Conservation (phyloP, 2,888 invertebrate genomes). For the Cyaniris semiargus region DNA sequence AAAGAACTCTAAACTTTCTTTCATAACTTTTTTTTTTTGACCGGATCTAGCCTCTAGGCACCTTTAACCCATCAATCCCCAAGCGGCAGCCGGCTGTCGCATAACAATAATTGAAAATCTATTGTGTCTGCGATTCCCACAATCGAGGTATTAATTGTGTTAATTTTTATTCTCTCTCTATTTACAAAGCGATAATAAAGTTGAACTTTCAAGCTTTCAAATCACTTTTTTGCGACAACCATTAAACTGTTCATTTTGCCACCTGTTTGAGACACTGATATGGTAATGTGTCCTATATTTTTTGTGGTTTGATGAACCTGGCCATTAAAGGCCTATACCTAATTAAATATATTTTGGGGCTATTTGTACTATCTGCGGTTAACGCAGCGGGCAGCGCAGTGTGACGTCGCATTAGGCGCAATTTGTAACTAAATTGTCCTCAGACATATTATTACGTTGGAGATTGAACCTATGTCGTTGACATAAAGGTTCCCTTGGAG, state of each 20-base stretch:
- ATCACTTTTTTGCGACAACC: neutral
- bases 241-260: neutral
- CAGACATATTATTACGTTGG: no score
- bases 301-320: neutral
- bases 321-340: neutral
- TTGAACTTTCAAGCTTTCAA: neutral
- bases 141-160: no score
- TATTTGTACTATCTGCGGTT: neutral
- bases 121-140: no score
- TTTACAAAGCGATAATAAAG: neutral
- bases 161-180: no score
- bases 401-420: neutral
- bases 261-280: neutral
- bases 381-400: neutral
- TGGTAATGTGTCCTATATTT: slow-evolving; percentile 4
- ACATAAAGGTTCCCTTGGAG: no score
- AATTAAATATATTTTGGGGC: slow-evolving; percentile 4
- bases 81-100: no score
- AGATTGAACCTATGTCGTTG: no score
- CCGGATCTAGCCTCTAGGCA: no score
- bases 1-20: no score
- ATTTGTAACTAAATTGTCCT: neutral
- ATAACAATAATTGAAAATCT: no score
- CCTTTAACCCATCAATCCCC: no score
- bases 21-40: no score